Conservation (phyloP, 2,888 invertebrate genomes). For the Andrena hattorfiana region DNA sequence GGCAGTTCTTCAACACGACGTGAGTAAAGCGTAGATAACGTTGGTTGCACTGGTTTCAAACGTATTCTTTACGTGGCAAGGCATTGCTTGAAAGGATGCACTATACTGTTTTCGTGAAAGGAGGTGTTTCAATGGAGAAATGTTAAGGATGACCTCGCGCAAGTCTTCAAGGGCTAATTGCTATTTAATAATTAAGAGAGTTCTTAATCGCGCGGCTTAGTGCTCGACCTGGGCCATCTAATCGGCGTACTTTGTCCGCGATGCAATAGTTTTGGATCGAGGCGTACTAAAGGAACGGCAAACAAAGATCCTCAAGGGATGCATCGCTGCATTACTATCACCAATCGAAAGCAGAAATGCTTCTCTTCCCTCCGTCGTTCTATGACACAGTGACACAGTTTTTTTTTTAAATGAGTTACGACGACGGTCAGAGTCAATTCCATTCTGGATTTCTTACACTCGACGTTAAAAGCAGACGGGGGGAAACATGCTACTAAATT, state of each 20-base stretch:
- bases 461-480: too few relatives aligned
- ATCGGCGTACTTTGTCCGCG: background rate
- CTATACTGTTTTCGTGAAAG: background rate
- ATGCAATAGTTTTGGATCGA: background rate
- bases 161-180: background rate
- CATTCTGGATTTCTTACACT: too few relatives aligned
- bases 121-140: background rate
- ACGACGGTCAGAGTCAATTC: background rate
- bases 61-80: background rate
- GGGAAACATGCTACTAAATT: too few relatives aligned
- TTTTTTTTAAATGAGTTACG: background rate
- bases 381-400: background rate
- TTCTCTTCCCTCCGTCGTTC: too few relatives aligned
- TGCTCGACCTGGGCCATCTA: background rate
- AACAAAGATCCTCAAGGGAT: background rate
- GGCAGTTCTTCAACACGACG: too few relatives aligned
- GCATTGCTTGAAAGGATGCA: background rate
- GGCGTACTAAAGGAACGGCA: too few relatives aligned
- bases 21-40: too few relatives aligned
- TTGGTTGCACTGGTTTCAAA: background rate
- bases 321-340: background rate
- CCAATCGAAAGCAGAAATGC: background rate
- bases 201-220: background rate
- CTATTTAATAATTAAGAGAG: slow-evolving; percentile 3
- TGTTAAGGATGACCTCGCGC: background rate